Evolutionary conservation across 53 echinoderm and acorn worm genomes (phyloP), one percentile per base, ranked within the genome.

Genomic region (Glandiceps talaboti): DNA sequence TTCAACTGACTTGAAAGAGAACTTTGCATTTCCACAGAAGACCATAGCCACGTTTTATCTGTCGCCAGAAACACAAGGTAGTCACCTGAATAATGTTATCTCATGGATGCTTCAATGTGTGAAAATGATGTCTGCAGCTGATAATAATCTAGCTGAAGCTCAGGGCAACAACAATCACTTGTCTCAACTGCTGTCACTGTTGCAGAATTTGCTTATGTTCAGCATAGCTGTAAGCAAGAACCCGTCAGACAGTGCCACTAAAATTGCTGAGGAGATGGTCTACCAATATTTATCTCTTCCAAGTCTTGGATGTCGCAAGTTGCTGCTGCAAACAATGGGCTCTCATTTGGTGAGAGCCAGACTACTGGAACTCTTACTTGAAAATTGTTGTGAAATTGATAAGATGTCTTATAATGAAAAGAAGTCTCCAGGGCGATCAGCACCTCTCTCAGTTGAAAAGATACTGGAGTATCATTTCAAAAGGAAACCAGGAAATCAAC

Each of bases 281-380:
- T 85, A 83, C 45, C 85, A 74, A 10, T 85, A 82, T 28, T 77
- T 64, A 14, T 76, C 75, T 74, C 73, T 89, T 72, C 85, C 85
- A 79, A 82, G 80, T 30, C 32, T 81, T 79, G 75, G 80, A 14
- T 82, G 76, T n/a, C 82, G 85, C 74, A 82, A 74, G 73, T 30
- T 31, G 33, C 0, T 25, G 74, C 75, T 80, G 14, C 73, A 89
- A 85, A 89, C 85, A 26, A 72, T 89, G 32, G 77, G 82, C 73
- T 84, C 85, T 83, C 79, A 89, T 79, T 75, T 30, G 0, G 29
- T 89, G 32, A 82, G 89, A 80, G 74, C 80, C 73, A 89, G 85
- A 82, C 80, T 85, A 29, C 81, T 89, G 1, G 89, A 89, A 75
- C 83, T 89, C 25, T 30, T 85, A 73, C 85, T 89, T 1, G 82